Evolutionary conservation across 2,113 vertebrate genomes (phyloP).

Genomic region (Callospermophilus lateralis): DNA sequence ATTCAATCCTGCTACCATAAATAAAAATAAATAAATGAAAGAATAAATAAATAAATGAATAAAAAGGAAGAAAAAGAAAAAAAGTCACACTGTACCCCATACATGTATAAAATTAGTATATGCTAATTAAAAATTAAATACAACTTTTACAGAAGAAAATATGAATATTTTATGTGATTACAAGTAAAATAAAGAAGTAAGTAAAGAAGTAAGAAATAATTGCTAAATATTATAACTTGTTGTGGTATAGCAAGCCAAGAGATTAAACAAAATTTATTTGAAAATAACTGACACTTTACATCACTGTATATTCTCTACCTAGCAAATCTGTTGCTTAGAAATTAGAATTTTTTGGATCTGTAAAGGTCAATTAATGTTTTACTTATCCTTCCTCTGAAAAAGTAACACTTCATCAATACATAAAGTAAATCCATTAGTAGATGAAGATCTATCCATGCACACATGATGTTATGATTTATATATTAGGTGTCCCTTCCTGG

Average conservation of each 20-base stretch:
- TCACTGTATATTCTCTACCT: neutral
- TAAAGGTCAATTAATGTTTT: neutral
- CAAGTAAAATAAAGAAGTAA: neutral
- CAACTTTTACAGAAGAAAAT: neutral
- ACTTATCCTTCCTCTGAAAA: neutral
- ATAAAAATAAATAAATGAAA: too few relatives aligned
- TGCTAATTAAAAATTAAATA: neutral
- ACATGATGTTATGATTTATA: too few relatives aligned
- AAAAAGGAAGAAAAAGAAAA: too few relatives aligned
- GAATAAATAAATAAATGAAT: too few relatives aligned
- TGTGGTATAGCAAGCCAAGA: neutral
- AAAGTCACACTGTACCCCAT: too few relatives aligned
- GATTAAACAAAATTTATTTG: neutral
- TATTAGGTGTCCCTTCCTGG: too few relatives aligned
- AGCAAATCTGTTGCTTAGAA: neutral
- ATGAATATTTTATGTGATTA: neutral
- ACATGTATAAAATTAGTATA: too few relatives aligned
- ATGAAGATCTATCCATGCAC: neutral
- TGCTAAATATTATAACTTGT: neutral
- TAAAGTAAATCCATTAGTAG: neutral
- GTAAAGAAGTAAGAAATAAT: neutral
- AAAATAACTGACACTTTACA: neutral
- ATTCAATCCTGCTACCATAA: too few relatives aligned
- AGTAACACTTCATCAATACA: neutral
- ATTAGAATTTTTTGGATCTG: neutral